These are phyloP conservation scores for Trogon melanurus DNA, from an alignment of 2,113 vertebrate genomes.

Conservation along the genomic window DNA sequence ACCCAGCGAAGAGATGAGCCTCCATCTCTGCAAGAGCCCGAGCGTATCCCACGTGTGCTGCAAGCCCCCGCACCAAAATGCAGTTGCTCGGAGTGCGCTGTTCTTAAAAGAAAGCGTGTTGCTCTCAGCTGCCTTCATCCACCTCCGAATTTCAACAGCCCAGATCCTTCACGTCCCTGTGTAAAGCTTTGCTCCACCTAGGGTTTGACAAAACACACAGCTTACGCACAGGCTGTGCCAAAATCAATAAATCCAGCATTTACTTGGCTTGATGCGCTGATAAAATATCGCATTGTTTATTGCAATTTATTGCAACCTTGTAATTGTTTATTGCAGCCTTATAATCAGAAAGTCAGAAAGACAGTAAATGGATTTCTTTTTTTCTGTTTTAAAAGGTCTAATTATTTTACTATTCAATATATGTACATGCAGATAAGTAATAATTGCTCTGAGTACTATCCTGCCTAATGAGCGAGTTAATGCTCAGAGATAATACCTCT, in stretches of 20 bases:
- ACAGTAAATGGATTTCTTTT: constrained; percentile 41
- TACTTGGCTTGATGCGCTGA: constrained; percentile 1
- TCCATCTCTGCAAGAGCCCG: neutral
- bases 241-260: neutral
- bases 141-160: neutral
- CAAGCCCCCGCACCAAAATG: neutral
- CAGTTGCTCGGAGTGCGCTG: accelerated
- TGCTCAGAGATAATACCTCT: constrained; percentile 40
- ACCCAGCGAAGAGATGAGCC: neutral
- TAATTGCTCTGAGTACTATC: constrained; percentile 61
- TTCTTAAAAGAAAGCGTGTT: neutral
- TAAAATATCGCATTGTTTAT: constrained; percentile 42
- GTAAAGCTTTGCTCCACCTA: neutral
- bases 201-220: neutral
- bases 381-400: constrained; percentile 42
- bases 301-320: constrained; percentile 42
- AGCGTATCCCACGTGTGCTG: accelerated
- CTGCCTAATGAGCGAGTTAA: constrained; percentile 45
- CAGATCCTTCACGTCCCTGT: neutral
- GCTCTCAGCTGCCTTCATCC: neutral
- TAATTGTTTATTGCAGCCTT: constrained; percentile 53
- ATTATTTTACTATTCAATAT: constrained; percentile 73
- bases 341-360: constrained; percentile 46
- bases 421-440: constrained; percentile 58
- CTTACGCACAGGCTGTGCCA: neutral